phyloP scores from a whole-genome alignment of 1,140 invertebrate genomes.

The Phthorimaea operculella region DNA sequence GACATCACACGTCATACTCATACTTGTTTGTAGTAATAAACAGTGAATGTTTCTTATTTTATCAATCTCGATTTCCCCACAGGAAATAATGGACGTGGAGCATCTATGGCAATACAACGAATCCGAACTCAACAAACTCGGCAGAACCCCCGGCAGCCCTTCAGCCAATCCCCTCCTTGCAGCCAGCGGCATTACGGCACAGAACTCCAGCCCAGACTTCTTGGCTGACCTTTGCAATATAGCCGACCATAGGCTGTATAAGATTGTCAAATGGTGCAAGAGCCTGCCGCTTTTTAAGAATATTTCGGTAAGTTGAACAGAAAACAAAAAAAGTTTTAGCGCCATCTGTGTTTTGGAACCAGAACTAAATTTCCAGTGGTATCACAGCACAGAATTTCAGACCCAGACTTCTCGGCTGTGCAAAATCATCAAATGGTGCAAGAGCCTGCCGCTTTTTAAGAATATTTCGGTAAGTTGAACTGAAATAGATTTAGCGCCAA shows the following conservation, averaged over 20 bases:
- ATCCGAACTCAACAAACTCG: constrained; percentile 71
- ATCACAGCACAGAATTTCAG: constrained; percentile 74
- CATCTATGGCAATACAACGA: constrained; percentile 93
- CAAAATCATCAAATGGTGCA: constrained; percentile 99
- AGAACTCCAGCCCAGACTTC: constrained; percentile 83
- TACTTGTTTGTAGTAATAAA: too few species aligned
- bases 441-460: constrained; percentile 95
- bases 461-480: constrained; percentile 85
- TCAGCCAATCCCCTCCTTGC: constrained; percentile 71
- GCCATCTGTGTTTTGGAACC: too few species aligned
- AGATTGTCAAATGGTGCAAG: constrained; percentile 99
- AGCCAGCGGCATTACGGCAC: constrained; percentile 71
- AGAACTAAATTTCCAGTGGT: too few species aligned
- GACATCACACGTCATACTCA: too few species aligned
- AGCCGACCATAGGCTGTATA: constrained; percentile 94
- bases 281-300: constrained; percentile 96
- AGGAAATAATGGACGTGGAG: constrained; percentile 95
- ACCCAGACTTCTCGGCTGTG: constrained; percentile 91
- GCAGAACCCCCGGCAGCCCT: constrained; percentile 56
- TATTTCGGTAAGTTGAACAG: constrained; percentile 81
- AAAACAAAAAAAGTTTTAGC: too few species aligned
- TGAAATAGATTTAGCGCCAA: too few species aligned
- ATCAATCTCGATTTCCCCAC: too few species aligned
- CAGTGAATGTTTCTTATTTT: too few species aligned
- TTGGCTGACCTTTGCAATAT: constrained; percentile 91